A percentile compares a stretch with the other conserved stretches of the same genome.
These are phyloP conservation scores for Hippocampus abdominalis DNA, from an alignment of 2,113 vertebrate species.

Conservation along the genomic window DNA sequence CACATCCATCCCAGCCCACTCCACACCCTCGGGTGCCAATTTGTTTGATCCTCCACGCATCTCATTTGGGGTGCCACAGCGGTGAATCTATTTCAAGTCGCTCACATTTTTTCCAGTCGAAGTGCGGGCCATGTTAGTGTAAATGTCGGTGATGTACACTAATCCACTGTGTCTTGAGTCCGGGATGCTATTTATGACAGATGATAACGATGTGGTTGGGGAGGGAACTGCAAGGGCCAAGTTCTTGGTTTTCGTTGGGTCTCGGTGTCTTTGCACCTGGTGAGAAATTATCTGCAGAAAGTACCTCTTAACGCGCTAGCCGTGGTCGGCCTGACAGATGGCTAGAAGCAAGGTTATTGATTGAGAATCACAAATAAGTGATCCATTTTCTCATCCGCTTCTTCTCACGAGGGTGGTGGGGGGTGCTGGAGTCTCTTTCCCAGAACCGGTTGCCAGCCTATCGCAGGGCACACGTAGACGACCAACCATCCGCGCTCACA, in stretches of 20 bases:
- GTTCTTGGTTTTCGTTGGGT: constrained; percentile 32
- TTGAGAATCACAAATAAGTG: constrained; percentile 3
- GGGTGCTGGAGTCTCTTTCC: too few relatives aligned
- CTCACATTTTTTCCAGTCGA: constrained; percentile 22
- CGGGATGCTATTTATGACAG: constrained; percentile 46
- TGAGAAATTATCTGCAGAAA: constrained; percentile 2
- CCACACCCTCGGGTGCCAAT: constrained; percentile 25
- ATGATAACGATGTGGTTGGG: constrained; percentile 51
- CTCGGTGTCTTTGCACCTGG: not conserved
- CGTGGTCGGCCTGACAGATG: constrained; percentile 29
- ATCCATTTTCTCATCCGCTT: too few relatives aligned
- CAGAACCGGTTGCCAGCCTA: too few relatives aligned
- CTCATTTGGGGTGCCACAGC: constrained; percentile 42
- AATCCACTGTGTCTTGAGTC: constrained; percentile 47
- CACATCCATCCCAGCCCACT: constrained; percentile 28
- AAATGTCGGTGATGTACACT: constrained; percentile 44
- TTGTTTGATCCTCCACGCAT: constrained; percentile 48
- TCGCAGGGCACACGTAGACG: too few relatives aligned
- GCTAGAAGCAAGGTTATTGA: constrained; percentile 18
- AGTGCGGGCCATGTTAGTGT: constrained; percentile 19
- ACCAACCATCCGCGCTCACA: too few relatives aligned
- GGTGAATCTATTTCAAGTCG: constrained; percentile 49
- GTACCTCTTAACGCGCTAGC: not conserved
- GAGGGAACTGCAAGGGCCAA: constrained; percentile 21
- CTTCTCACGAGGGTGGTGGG: too few relatives aligned